Evolutionary conservation across 2,888 invertebrate genomes (phyloP), one percentile per base, ranked within the genome.

Genomic region (Hecatera dysodea): DNA sequence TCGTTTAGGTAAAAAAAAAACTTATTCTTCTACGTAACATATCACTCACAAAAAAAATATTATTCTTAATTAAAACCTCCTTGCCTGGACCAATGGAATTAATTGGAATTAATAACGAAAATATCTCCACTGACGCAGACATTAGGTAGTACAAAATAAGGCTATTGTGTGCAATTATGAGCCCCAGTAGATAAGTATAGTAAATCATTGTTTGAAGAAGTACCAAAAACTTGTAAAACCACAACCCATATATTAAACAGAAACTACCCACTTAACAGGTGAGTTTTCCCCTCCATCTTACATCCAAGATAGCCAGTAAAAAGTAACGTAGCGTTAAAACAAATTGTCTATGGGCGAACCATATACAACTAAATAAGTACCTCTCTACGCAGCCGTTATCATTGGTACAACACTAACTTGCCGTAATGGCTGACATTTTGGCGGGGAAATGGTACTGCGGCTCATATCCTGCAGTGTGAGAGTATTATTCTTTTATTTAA

Each of bases 401-500:
- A 75, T 71, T 42, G 63, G 77, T 78, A 81, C 80, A 75, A 63
- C 68, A 73, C 67, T 80, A 80, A 69, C 73, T 70, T 86, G 85
- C 74, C 67, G 74, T 84, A 85, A 85, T 78, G 78, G 75, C 78
- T 53, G 82, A 82, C 85, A 85, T 88, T 90, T 89, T 80, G 72
- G 71, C 82, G 81, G 85, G 82, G 80, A 87, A 89, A 89, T 85
- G 85, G 74, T 69, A 76, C 74, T 79, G 69, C 84, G 82, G 72
- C 73, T 46, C 78, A 75, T 85, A 86, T 83, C 72, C 73, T 74
- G 48, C 72, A 67, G 65, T 55, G 60, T 70, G 65, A 76, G 66
- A 74, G 64, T 82, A 80, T 83, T 84, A 81, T 80, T 81, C 70
- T 81, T 86, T 83, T 82, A 72, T 66, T 63, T 67, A 63, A 63